phyloP scores from a whole-genome alignment of 2,888 invertebrate species.

The Agriotes lineatus region DNA sequence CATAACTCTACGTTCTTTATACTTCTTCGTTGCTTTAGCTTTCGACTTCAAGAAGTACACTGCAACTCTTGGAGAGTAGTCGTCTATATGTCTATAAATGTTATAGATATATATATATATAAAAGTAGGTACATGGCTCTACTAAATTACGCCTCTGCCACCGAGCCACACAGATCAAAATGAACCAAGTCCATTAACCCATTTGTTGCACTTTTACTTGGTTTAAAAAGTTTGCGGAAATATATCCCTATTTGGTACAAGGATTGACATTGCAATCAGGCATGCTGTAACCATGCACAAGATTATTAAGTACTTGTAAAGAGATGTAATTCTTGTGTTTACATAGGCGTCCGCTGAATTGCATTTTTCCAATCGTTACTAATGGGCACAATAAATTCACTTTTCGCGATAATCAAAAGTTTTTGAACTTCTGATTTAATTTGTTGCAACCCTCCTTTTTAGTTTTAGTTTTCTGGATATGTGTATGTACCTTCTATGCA shows the following conservation, averaged over 20 bases:
- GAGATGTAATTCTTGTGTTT: neutral
- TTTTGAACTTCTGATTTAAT: neutral
- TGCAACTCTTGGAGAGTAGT: neutral
- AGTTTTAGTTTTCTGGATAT: neutral
- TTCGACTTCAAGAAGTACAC: neutral
- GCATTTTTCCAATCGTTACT: neutral
- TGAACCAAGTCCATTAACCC: no score
- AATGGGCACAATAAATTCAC: neutral
- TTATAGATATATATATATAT: no score
- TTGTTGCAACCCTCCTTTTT: neutral
- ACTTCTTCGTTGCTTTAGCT: neutral
- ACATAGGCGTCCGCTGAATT: neutral
- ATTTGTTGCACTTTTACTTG: neutral
- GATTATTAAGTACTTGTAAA: neutral
- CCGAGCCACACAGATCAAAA: no score
- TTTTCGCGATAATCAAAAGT: neutral
- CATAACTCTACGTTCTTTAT: neutral
- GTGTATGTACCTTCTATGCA: neutral
- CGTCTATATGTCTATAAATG: neutral
- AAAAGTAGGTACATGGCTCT: neutral
- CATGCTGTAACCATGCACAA: neutral
- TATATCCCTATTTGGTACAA: neutral
- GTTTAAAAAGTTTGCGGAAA: neutral
- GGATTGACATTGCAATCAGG: neutral
- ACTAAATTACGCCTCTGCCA: no score